Conservation (phyloP, 2,113 vertebrate genomes). For the Amazona vittata region DNA sequence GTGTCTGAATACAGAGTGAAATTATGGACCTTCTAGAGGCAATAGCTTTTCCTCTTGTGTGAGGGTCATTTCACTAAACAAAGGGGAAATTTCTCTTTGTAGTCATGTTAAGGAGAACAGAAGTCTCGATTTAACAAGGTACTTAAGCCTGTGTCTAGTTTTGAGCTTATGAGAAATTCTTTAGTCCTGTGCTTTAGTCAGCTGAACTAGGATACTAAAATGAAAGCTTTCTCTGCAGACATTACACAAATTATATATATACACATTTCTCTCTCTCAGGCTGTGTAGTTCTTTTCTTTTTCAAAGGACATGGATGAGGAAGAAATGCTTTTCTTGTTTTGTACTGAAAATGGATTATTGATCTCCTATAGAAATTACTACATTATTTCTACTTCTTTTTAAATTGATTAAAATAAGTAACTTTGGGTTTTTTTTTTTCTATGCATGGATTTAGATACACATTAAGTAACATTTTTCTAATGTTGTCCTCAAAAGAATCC, state of each 20-base stretch:
- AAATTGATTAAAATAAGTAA: background rate
- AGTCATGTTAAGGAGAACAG: background rate
- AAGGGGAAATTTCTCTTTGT: background rate
- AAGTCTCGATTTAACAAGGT: conserved; percentile 10
- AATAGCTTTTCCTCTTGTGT: conserved; percentile 5
- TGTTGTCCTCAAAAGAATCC: background rate
- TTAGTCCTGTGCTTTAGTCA: background rate
- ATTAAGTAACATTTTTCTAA: background rate
- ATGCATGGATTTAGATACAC: background rate
- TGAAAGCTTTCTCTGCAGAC: background rate
- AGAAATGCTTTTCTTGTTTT: background rate
- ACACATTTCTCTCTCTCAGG: background rate
- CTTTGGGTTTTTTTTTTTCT: background rate
- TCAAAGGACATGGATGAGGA: background rate
- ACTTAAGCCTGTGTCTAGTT: background rate
- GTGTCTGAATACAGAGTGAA: conserved; percentile 17
- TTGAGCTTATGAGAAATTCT: background rate
- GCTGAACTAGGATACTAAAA: background rate
- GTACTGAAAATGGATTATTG: background rate
- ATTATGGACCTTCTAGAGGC: background rate
- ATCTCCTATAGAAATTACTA: background rate
- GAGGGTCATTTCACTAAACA: background rate
- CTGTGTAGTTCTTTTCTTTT: background rate
- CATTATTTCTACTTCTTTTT: background rate
- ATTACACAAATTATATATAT: background rate